Conservation (phyloP, 2,888 invertebrate species). For the Chironomus tentans region DNA sequence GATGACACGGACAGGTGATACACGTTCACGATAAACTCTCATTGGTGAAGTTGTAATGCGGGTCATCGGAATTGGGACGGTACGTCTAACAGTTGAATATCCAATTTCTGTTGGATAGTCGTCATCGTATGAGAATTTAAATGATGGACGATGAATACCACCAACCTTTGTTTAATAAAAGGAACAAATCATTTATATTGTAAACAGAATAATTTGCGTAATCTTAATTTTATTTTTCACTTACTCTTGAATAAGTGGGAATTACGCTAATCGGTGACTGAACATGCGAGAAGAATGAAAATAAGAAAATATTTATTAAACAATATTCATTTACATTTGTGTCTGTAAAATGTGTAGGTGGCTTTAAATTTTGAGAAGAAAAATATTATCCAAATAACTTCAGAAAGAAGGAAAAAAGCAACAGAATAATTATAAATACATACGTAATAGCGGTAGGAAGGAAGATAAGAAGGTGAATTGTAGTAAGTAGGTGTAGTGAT, state of each 20-base stretch:
- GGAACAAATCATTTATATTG: constrained; percentile 30
- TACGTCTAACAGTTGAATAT: not conserved
- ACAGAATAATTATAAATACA: constrained; percentile 28
- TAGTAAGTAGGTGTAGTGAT: not conserved
- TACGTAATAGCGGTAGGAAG: constrained; percentile 16
- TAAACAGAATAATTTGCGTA: not conserved
- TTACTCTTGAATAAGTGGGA: constrained; percentile 26
- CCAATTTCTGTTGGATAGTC: constrained; percentile 15
- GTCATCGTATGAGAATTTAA: constrained; percentile 12
- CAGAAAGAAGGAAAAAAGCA: not conserved
- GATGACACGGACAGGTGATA: constrained; percentile 29
- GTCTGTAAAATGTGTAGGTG: too few relatives aligned
- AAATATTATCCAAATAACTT: not conserved
- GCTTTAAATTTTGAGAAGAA: constrained; percentile 27
- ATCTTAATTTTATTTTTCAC: not conserved
- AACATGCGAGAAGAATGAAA: not conserved
- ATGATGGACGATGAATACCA: constrained; percentile 6
- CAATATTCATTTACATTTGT: too few relatives aligned
- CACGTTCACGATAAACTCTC: constrained; percentile 17
- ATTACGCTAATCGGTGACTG: constrained; percentile 17
- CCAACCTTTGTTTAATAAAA: constrained; percentile 29
- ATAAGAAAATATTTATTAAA: constrained; percentile 34
- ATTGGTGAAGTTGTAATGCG: constrained; percentile 31
- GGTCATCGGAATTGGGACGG: constrained; percentile 27
- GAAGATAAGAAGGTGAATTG: not conserved